Evolutionary conservation across 2,797 vertebrate species (phyloP).

Genomic region (Bradypus variegatus): DNA sequence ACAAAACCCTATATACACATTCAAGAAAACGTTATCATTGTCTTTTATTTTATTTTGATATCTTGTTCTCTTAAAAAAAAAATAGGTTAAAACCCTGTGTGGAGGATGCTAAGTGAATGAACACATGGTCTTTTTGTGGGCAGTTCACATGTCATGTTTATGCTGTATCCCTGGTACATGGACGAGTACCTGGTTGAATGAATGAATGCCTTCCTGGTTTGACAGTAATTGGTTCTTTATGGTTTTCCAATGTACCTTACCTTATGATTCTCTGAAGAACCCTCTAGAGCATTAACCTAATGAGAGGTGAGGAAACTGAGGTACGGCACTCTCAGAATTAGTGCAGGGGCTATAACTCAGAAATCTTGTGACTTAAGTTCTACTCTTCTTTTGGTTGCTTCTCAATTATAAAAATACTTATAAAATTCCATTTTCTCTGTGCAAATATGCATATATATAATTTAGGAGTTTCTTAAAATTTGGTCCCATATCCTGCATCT

Average conservation of each 20-base stretch:
- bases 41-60: background rate
- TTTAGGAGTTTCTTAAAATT: slow-evolving; percentile 7
- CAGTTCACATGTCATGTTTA: background rate
- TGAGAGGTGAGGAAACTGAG: background rate
- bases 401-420: background rate
- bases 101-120: background rate
- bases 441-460: background rate
- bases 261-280: background rate
- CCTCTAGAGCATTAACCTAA: background rate
- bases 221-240: background rate
- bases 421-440: background rate
- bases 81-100: background rate
- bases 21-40: background rate
- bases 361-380: background rate
- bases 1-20: background rate
- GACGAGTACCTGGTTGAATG: background rate
- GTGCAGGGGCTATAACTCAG: background rate
- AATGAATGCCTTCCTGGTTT: background rate
- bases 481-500: background rate
- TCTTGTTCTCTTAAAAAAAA: background rate
- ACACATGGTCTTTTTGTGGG: background rate
- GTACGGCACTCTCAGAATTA: background rate
- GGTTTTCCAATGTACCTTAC: background rate
- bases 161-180: background rate
- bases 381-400: background rate